Base-by-base conservation (phyloP, 1,140 invertebrate species). In the Panagrolaimus sp. region DNA sequence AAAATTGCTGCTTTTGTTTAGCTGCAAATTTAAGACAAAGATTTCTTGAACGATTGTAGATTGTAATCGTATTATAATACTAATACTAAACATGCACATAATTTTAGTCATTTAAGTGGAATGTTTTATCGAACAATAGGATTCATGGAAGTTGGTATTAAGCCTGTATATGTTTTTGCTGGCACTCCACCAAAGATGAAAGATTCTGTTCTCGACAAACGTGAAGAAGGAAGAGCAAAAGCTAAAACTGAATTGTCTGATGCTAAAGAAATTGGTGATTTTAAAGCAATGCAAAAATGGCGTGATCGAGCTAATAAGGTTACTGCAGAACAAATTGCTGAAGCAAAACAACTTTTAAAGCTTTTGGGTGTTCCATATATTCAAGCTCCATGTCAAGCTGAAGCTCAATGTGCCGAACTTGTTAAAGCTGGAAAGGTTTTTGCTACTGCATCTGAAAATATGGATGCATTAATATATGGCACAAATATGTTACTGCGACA, bases 381-480 rank as follows among this genome's bases (percentile, higher is more conserved):
- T 47, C 55, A 90, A 87, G 94, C 95, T 10, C 94, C 95, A 0
- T 95, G 93, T 86, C 94, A 98, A 86, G 95, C 95, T 10, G 95
- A 98, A 85, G 95, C 95, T 0, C 94, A 98, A 80, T 98, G 95
- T 86, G 93, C 94, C n/a, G 91, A 90, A 21, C 81, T 98, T 73
- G 93, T 91, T 0, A 94, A 94, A 85, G 76, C 89, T 12, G 93
- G 92, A 12, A 93, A 94, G 86, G 93, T 96, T 0, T 98, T 88
- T 84, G 95, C 90, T 0, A 90, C 91, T 12, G 95, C 94, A 0
- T 98, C 96, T 2, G 95, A 98, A 83, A 95, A 98, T 89, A 98
- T 98, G 96, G 95, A 98, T 84, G 92, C 93, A 0, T 85, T 98
- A 4, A 2, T 94, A 0, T 98, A 98, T 86, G 95, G 94, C 2